phyloP scores from a whole-genome alignment of 2,888 invertebrate species.

The Drosophila glabriapex region DNA sequence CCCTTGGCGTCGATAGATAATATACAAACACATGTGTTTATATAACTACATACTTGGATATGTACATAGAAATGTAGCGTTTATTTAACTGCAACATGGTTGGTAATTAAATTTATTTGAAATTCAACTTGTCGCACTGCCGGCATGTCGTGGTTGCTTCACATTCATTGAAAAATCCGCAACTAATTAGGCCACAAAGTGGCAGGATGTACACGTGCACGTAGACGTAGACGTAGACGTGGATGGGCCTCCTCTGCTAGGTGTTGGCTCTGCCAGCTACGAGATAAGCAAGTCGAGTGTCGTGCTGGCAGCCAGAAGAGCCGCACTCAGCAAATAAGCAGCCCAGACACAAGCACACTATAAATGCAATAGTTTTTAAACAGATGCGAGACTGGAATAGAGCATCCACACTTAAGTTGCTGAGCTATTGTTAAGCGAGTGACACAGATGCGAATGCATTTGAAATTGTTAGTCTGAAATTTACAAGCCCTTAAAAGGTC shows the following conservation, averaged over 20 bases:
- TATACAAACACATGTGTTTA: slow-evolving; percentile 8
- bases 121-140: slow-evolving; percentile 72
- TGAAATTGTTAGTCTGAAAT: neutral
- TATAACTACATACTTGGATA: slow-evolving; percentile 5
- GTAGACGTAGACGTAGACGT: slow-evolving; percentile 10
- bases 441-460: neutral
- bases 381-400: slow-evolving; percentile 4
- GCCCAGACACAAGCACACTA: slow-evolving; percentile 30
- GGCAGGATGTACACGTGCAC: slow-evolving; percentile 36
- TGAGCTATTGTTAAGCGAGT: neutral
- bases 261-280: slow-evolving; percentile 24
- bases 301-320: slow-evolving; percentile 29
- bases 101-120: slow-evolving; percentile 73
- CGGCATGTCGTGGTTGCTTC: slow-evolving; percentile 31
- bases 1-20: slow-evolving; percentile 31
- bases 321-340: slow-evolving; percentile 53
- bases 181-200: slow-evolving; percentile 71
- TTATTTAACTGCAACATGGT: slow-evolving; percentile 63
- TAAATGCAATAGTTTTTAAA: slow-evolving; percentile 3
- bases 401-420: neutral
- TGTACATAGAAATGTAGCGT: slow-evolving; percentile 31
- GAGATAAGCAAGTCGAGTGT: slow-evolving; percentile 55
- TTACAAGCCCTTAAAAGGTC: neutral
- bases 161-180: slow-evolving; percentile 73
- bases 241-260: slow-evolving; percentile 10